These are phyloP conservation scores for Atopsyche davidsoni DNA, from an alignment of 1,140 invertebrate genomes.

Conservation along the genomic window DNA sequence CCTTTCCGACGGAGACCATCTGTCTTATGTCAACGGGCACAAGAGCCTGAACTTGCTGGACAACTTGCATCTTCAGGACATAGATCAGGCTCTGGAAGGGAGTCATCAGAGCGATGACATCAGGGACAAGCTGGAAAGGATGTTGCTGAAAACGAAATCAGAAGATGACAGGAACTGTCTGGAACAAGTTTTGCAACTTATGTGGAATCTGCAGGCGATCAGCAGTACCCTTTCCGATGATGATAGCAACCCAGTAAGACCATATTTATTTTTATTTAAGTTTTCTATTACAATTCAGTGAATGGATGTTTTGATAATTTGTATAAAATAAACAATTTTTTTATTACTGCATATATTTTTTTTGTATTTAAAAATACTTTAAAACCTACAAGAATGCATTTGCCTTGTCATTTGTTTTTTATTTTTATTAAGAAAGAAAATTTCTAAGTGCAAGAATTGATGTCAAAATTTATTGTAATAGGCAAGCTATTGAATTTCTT, in stretches of 20 bases:
- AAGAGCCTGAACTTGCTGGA: constrained; percentile 7
- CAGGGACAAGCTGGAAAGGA: constrained; percentile 24
- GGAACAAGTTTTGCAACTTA: constrained; percentile 50
- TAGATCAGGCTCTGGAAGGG: constrained; percentile 3
- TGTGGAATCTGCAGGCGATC: constrained; percentile 51
- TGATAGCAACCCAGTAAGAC: constrained; percentile 45
- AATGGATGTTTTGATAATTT: too few species aligned
- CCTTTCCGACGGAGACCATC: constrained; percentile 25
- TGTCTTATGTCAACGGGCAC: constrained; percentile 5
- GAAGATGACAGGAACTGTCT: constrained; percentile 51
- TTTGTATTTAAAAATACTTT: too few species aligned
- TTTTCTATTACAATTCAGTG: too few species aligned
- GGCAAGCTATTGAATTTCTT: too few species aligned
- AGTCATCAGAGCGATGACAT: constrained; percentile 18
- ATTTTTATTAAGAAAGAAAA: too few species aligned
- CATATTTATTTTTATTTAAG: too few species aligned
- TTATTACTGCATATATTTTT: too few species aligned
- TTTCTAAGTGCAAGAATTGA: too few species aligned
- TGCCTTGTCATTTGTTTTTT: too few species aligned
- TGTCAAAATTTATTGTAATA: too few species aligned
- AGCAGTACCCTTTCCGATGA: constrained; percentile 47
- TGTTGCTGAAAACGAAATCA: constrained; percentile 38
- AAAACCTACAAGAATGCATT: too few species aligned
- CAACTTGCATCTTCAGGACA: constrained; percentile 5
- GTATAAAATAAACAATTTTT: too few species aligned